Conservation (phyloP, 2,113 vertebrate genomes). For the Anarhynchus alexandrinus region DNA sequence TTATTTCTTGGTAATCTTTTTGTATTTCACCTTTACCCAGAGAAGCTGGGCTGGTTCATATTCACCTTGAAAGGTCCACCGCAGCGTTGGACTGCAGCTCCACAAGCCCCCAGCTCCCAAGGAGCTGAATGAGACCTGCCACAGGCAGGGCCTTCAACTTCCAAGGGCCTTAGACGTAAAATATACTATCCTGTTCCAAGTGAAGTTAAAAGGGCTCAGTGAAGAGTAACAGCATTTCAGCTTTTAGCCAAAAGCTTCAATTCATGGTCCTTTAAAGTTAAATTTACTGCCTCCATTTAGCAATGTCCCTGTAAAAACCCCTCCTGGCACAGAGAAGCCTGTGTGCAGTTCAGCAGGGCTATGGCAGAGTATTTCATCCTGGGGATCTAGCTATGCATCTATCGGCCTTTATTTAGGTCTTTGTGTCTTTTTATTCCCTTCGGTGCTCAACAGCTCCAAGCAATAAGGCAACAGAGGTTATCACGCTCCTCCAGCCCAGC, state of each 20-base stretch:
- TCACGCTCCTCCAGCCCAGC: not conserved
- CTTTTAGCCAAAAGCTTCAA: constrained; percentile 72
- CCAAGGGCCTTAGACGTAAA: constrained; percentile 60
- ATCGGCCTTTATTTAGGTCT: constrained; percentile 21
- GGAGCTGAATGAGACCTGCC: not conserved
- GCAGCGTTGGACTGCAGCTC: not conserved
- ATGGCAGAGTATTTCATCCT: constrained; percentile 50
- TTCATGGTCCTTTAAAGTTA: constrained; percentile 71
- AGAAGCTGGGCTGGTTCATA: not conserved
- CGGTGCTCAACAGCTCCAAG: not conserved
- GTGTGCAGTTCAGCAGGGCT: constrained; percentile 8
- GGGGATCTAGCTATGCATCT: not conserved
- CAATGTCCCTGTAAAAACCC: constrained; percentile 69
- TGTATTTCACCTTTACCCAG: not conserved
- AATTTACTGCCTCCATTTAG: constrained; percentile 78
- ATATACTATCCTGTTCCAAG: constrained; percentile 71
- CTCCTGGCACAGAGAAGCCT: constrained; percentile 60
- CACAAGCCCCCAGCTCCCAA: not conserved
- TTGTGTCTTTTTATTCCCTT: not conserved
- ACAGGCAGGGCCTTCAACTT: constrained; percentile 34
- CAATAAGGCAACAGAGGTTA: not conserved
- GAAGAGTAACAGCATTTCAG: constrained; percentile 72
- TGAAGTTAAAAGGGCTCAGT: constrained; percentile 69
- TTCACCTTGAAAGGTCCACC: not conserved
- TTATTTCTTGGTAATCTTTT: not conserved